Percentiles rank a stretch among this genome's conserved stretches.
These are phyloP conservation scores for Frankliniella fusca DNA, from an alignment of 2,888 invertebrate genomes.

Conservation along the genomic window DNA sequence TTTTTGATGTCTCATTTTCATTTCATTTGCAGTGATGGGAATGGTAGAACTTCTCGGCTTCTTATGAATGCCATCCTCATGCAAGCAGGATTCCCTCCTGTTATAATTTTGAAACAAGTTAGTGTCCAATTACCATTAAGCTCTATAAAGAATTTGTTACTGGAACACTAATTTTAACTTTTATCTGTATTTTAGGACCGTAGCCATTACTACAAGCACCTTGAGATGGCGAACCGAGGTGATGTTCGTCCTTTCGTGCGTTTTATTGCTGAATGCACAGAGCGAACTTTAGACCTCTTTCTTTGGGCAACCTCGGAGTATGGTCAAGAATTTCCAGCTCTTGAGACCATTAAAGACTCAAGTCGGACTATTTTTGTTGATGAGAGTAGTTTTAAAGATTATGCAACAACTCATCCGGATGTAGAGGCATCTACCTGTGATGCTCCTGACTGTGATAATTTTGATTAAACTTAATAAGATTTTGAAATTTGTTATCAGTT, in stretches of 20 bases:
- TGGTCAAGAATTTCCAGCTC: constrained; percentile 50
- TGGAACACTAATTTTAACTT: not conserved
- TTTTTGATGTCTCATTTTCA: not conserved
- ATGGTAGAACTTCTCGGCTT: constrained; percentile 90
- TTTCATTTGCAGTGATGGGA: constrained; percentile 69
- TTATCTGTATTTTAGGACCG: not conserved
- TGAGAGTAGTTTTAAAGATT: not conserved
- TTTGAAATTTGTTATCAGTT: not conserved
- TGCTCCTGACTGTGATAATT: not conserved
- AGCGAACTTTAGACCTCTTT: constrained; percentile 81
- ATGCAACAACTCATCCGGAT: not conserved
- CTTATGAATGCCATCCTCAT: constrained; percentile 95
- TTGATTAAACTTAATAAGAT: not conserved
- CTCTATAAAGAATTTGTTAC: not conserved
- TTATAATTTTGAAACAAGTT: constrained; percentile 82
- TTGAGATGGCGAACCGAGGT: constrained; percentile 88
- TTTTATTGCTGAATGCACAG: constrained; percentile 91
- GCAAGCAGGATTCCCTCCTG: constrained; percentile 93
- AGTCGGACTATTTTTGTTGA: not conserved
- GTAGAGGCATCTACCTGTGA: not conserved
- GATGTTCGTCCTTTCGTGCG: constrained; percentile 93
- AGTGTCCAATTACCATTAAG: not conserved
- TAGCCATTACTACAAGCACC: constrained; percentile 74
- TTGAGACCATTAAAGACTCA: not conserved
- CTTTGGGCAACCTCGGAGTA: constrained; percentile 76